Percentiles rank a stretch among this genome's conserved stretches.
Evolutionary conservation across 2,113 vertebrate species (phyloP).

Genomic region (Sarotherodon lohbergeri): DNA sequence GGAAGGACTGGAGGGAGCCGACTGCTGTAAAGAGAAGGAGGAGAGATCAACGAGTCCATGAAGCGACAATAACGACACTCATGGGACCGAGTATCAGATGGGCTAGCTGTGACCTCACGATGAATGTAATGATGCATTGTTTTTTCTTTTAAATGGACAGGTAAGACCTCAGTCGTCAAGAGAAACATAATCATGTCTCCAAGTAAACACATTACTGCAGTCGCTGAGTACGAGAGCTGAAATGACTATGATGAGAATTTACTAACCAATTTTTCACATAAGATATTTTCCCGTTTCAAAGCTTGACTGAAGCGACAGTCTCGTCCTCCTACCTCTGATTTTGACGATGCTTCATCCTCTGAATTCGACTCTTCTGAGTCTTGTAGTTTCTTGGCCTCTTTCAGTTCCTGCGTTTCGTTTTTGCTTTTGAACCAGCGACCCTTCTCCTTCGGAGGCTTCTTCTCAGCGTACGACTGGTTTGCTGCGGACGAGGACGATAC

Average conservation of each 20-base stretch:
- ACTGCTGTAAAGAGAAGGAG: constrained; percentile 72
- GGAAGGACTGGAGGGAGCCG: constrained; percentile 88
- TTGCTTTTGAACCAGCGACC: constrained; percentile 83
- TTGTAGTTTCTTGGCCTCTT: constrained; percentile 84
- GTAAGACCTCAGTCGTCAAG: background rate
- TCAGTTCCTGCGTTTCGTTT: constrained; percentile 79
- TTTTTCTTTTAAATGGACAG: background rate
- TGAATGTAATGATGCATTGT: background rate
- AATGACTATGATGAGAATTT: background rate
- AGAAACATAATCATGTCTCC: background rate
- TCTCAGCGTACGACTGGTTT: constrained; percentile 76
- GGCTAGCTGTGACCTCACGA: background rate
- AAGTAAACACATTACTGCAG: background rate
- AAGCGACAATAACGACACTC: fast-evolving
- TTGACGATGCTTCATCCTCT: constrained; percentile 92
- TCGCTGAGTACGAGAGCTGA: background rate
- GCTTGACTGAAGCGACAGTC: background rate
- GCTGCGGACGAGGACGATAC: constrained; percentile 73
- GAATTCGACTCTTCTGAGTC: constrained; percentile 94
- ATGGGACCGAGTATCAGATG: fast-evolving
- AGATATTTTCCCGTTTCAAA: background rate
- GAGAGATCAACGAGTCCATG: background rate
- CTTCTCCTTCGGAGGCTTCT: constrained; percentile 90
- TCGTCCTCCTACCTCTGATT: constrained; percentile 83
- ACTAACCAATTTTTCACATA: background rate